Evolutionary conservation across 2,797 vertebrate species (phyloP), one percentile per base, ranked within the genome.

Genomic region (Pipistrellus pipistrellus): DNA sequence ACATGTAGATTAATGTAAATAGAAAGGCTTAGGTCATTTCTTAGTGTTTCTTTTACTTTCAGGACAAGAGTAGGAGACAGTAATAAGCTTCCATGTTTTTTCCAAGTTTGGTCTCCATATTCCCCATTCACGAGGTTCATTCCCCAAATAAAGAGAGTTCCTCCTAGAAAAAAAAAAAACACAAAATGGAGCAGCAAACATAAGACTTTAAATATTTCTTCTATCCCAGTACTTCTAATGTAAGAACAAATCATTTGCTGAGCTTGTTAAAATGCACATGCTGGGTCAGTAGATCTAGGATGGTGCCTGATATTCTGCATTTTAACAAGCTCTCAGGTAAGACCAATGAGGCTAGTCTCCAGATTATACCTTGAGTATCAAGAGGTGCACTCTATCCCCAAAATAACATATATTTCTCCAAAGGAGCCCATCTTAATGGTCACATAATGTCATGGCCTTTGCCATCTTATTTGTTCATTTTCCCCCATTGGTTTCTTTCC

Each of bases 141-240:
- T 15, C 7, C 6, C 13, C 21, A 27, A 20, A 84, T 57, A 30
- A 41, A 62, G 21, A 32, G 23, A 73, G 64, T 89, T 80, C n/a
- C 20, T 90, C n/a, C 10, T 18, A 68, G 18, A 68, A 32, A 55
- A 86, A 85, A 66, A 93, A 85, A 66, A 93, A 76, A 27, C 51
- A 1, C 93, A 72, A 93, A 84, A 27, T 62, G 27, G 55, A 87
- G 20, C 6, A 35, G 32, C 12, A 91, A 55, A 68, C 8, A 51
- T 62, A 76, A 88, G 13, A 13, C 3, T 21, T 77, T 85, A 72
- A 78, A 59, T 92, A 41, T 53, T 23, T 76, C n/a, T 88, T 81
- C 30, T 48, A 68, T 11, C 6, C 6, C 48, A 80, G 13, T 35
- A 76, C 12, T 71, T 91, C 72, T 64, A 86, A 77, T 14, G 20